Evolutionary conservation across 2,888 invertebrate genomes (phyloP).

Genomic region (Odontocolon sp.): DNA sequence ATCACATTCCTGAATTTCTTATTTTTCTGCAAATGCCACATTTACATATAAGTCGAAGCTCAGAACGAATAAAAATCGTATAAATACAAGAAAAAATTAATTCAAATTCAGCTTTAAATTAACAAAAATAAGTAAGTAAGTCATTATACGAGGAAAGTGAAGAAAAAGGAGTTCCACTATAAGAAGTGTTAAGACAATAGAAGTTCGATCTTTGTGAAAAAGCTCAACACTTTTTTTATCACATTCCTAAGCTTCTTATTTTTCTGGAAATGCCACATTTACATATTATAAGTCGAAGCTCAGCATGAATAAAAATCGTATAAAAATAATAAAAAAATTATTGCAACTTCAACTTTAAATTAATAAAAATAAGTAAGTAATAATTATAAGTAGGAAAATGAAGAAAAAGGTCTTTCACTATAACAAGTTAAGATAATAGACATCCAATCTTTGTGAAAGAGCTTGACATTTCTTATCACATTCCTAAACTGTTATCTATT

Average conservation of each 20-base stretch:
- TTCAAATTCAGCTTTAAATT: not conserved
- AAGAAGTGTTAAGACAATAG: constrained; percentile 12
- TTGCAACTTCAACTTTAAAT: not conserved
- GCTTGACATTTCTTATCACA: not conserved
- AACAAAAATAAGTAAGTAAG: not conserved
- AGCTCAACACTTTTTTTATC: not conserved
- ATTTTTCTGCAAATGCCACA: too few relatives aligned
- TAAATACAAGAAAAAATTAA: too few relatives aligned
- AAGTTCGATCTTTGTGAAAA: not conserved
- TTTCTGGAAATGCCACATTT: too few relatives aligned
- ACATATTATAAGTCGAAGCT: too few relatives aligned
- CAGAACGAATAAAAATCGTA: too few relatives aligned
- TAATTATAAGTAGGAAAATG: not conserved
- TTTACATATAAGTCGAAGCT: too few relatives aligned
- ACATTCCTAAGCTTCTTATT: too few relatives aligned
- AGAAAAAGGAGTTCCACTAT: constrained; percentile 4
- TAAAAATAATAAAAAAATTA: too few relatives aligned
- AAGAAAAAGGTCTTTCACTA: constrained; percentile 2
- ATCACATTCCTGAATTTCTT: too few relatives aligned
- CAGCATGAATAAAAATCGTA: too few relatives aligned
- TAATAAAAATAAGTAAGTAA: not conserved
- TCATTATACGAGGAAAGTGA: not conserved
- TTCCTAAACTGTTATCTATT: too few relatives aligned
- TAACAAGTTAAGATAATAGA: constrained; percentile 10
- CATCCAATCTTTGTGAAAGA: not conserved